Base-by-base conservation (phyloP, 92 coral and sea anemone genomes). In the Palythoa grandis region DNA sequence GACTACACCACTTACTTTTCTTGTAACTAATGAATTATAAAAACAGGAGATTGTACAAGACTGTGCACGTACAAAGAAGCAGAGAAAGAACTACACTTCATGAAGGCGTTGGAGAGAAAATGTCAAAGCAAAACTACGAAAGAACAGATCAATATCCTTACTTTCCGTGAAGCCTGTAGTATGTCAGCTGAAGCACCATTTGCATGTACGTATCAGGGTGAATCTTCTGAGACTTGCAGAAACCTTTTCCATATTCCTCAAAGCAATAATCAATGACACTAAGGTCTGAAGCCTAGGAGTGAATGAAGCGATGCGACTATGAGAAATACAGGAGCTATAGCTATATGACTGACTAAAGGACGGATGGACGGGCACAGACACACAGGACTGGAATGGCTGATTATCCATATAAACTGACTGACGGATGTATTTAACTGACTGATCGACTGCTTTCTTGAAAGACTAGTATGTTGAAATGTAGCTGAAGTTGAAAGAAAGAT, bases 171-270 rank as follows among this genome's bases (percentile, higher is more conserved):
- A 96, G 89, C 35, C 93, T 94, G 89, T 88, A 95, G 87, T 95
- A 88, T 0, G 99, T 67, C 65, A 96, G 83, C 83, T 96, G 99
- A 68, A 93, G 77, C 16, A 91, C 98, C 94, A 96, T 68, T 66
- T 96, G 99, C 57, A 94, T 90, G 73, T 72, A 96, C 13, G 98
- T 90, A 85, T 96, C 99, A n/a, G 99, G 98, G 35, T 96, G 98
- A 53, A 96, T 86, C 65, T 79, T 84, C 53, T 82, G 93, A 3
- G 90, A 78, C 76, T 96, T 96, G 10, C 92, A 73, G 53, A 94
- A 87, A 19, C 72, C 72, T 85, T 95, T 96, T 23, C 99, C 99
- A 77, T 83, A 96, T 17, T 89, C 90, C 10, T 70, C 77, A 57
- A 74, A 72, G 11, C 38, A 4, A 22, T 80, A 69, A 39, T 24